Evolutionary conservation across 2,797 vertebrate species (phyloP).

Genomic region (Xenops minutus): DNA sequence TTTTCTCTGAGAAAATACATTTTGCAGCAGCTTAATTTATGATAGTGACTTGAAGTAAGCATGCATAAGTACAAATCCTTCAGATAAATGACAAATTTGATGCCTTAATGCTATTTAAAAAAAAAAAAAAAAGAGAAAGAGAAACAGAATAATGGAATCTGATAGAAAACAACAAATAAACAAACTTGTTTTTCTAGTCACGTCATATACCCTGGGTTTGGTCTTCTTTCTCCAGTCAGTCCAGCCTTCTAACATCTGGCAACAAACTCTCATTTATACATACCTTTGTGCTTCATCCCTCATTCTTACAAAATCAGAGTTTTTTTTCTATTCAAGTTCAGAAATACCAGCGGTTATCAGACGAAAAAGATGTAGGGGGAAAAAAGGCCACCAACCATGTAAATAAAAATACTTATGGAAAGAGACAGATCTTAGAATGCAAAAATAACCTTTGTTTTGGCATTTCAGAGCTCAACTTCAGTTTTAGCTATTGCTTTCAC

Average conservation of each 20-base stretch:
- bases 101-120: not conserved
- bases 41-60: constrained; percentile 37
- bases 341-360: not conserved
- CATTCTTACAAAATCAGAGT: not conserved
- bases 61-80: not conserved
- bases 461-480: not conserved
- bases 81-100: not conserved
- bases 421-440: not conserved
- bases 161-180: not conserved
- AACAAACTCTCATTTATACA: not conserved
- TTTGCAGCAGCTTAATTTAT: constrained; percentile 30
- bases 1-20: not conserved
- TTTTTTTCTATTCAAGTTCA: not conserved
- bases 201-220: not conserved
- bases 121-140: not conserved
- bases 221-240: not conserved
- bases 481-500: not conserved
- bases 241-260: not conserved
- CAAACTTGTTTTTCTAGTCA: not conserved
- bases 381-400: not conserved
- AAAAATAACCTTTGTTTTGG: not conserved
- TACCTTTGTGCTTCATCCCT: not conserved
- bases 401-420: not conserved
- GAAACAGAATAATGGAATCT: not conserved
- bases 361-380: not conserved